Conservation (phyloP, 2,888 invertebrate species). For the Bombyx huttoni region DNA sequence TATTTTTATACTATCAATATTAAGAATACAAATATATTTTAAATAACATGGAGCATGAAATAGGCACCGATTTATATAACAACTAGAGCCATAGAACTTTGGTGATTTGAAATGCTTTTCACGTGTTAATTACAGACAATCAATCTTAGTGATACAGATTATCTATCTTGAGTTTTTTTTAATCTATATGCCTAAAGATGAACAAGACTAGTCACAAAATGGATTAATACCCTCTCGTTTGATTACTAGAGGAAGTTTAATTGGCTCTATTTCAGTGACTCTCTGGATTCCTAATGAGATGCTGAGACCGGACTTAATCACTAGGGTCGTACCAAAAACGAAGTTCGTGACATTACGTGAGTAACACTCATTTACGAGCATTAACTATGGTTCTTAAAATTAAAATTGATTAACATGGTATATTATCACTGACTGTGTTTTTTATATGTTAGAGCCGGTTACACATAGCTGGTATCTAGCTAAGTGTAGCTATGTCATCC, state of each 20-base stretch:
- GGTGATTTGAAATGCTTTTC: too few relatives aligned
- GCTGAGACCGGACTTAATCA: conserved; percentile 27
- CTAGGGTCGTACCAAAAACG: conserved; percentile 25
- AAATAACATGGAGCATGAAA: too few relatives aligned
- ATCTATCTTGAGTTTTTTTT: neutral
- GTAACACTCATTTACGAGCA: neutral
- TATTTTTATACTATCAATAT: too few relatives aligned
- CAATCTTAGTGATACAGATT: neutral
- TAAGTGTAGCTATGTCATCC: too few relatives aligned
- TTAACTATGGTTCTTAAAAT: neutral
- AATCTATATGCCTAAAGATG: neutral
- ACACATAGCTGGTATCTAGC: too few relatives aligned
- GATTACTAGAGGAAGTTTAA: conserved; percentile 9
- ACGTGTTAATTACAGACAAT: neutral
- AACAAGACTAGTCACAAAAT: neutral
- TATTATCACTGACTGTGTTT: too few relatives aligned
- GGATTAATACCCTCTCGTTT: neutral
- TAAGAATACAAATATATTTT: too few relatives aligned
- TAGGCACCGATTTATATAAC: too few relatives aligned
- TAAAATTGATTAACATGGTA: too few relatives aligned
- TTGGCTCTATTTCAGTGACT: conserved; percentile 27
- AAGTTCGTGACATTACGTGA: conserved; percentile 13
- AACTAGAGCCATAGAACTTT: too few relatives aligned
- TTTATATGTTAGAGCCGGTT: too few relatives aligned
- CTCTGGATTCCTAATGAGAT: conserved; percentile 22